A percentile compares a stretch with the other conserved stretches of the same genome.
Evolutionary conservation across 2,113 vertebrate species (phyloP).

Genomic region (Tylochromis polylepis): DNA sequence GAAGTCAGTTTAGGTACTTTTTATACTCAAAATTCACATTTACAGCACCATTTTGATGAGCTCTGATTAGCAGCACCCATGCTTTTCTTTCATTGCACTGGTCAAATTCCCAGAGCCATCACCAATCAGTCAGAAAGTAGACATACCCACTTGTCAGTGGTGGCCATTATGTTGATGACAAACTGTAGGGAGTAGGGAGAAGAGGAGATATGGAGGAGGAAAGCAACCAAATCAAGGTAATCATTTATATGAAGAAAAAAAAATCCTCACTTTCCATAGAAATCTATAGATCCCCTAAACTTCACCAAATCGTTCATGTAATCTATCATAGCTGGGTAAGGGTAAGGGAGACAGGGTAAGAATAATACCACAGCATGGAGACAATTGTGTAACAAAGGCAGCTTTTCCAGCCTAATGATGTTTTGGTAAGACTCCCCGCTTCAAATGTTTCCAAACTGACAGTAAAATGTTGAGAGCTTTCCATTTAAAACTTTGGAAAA

Average conservation of each 20-base stretch:
- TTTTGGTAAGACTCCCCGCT: neutral
- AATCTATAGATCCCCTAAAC: neutral
- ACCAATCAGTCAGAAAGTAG: constrained; percentile 41
- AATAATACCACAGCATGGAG: neutral
- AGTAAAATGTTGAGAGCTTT: neutral
- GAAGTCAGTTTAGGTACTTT: neutral
- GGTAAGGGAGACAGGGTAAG: too few species aligned
- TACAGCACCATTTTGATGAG: neutral
- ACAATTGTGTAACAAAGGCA: neutral
- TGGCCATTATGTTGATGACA: constrained; percentile 4
- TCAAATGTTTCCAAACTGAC: constrained; percentile 5
- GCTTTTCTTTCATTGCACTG: neutral
- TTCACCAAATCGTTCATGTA: neutral
- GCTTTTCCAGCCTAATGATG: neutral
- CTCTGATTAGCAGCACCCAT: neutral
- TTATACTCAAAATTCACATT: neutral
- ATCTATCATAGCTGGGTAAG: neutral
- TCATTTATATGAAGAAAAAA: neutral
- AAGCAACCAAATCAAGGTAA: neutral
- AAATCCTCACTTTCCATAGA: neutral
- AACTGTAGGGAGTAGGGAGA: neutral
- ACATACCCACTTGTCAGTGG: constrained; percentile 44
- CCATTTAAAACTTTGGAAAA: constrained; percentile 18
- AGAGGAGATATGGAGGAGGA: neutral
- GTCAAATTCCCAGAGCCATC: neutral